Evolutionary conservation across 1,140 invertebrate genomes (phyloP), one percentile per base, ranked within the genome.

Genomic region (Cydia pomonella): DNA sequence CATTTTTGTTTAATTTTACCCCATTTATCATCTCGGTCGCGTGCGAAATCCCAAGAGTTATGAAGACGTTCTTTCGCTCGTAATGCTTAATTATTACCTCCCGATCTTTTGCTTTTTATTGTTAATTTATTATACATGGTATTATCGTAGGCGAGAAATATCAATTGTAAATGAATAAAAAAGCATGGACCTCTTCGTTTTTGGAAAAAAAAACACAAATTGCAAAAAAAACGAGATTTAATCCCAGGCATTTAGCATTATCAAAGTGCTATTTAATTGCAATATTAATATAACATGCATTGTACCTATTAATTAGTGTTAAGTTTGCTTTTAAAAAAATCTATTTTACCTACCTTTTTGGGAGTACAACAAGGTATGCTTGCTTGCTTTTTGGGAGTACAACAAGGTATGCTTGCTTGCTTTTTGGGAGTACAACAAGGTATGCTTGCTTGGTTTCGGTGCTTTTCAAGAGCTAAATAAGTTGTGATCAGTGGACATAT

Each of bases 1-100:
- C 12, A 13, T 7, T 53, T 53, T 53, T 53, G n/a, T 53, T 53
- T 18, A 18, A 53, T 53, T 53, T 53, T 1, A 18, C 50, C n/a
- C 50, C 50, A 53, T 53, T 53, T 18, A 53, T 53, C 50, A 53
- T 16, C n/a, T n/a, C 41, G 41, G 2, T 44, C 41, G 41, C 50
- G 50, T n/a, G 50, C 50, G 50, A n/a, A 47, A 53, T 53, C 50
- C 50, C n/a, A 18, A 18, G 50, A 53, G 3, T 53, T 53, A 53
- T 53, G 50, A 53, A 53, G 50, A 53, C 50, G n/a, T 53, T 53
- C 50, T 16, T 44, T 44, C 3, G 47, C n/a, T 6, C 16, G 50
- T 53, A 53, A 53, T 53, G n/a, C 50, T 53, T 53, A 53, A 53
- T 53, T 53, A 53, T 53, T 53, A 53, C 50, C 50, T n/a, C 6